These are phyloP conservation scores for Halocynthia aurantium DNA, from an alignment of 23 tunicate species.

Conservation along the genomic window DNA sequence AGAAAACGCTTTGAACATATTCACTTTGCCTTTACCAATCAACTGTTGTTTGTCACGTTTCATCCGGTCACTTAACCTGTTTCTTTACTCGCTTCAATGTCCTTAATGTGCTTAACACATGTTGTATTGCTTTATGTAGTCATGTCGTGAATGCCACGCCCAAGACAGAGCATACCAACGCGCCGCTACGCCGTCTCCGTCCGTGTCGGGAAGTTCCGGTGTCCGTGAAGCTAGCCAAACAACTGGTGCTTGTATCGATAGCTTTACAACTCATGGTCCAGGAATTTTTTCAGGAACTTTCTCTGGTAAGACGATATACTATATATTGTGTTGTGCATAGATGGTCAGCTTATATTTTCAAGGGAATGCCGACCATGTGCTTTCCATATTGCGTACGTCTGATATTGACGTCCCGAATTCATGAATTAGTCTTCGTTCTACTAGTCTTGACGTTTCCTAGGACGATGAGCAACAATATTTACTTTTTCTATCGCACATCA, in stretches of 20 bases:
- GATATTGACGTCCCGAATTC: no score
- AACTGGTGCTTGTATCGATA: conserved; percentile 81
- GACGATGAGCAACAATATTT: no score
- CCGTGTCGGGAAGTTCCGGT: conserved; percentile 10
- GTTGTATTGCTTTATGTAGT: neutral
- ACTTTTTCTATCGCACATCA: no score
- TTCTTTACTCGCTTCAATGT: no score
- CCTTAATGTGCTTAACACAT: neutral
- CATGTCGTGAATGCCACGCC: conserved; percentile 20
- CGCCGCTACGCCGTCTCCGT: neutral
- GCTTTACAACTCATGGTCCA: conserved; percentile 95
- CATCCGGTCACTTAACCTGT: no score
- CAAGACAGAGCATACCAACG: neutral
- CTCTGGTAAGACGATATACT: conserved; percentile 49
- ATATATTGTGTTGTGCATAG: conserved; percentile 1
- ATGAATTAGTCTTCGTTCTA: no score
- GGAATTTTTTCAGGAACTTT: conserved; percentile 98
- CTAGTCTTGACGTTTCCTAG: no score
- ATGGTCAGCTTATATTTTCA: neutral
- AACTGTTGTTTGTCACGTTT: no score
- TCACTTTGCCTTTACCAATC: no score
- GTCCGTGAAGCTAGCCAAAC: neutral
- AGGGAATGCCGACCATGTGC: no score
- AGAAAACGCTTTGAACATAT: no score
- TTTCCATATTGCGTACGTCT: no score